phyloP scores from a whole-genome alignment of 1,140 invertebrate genomes.

The Diprion similis region DNA sequence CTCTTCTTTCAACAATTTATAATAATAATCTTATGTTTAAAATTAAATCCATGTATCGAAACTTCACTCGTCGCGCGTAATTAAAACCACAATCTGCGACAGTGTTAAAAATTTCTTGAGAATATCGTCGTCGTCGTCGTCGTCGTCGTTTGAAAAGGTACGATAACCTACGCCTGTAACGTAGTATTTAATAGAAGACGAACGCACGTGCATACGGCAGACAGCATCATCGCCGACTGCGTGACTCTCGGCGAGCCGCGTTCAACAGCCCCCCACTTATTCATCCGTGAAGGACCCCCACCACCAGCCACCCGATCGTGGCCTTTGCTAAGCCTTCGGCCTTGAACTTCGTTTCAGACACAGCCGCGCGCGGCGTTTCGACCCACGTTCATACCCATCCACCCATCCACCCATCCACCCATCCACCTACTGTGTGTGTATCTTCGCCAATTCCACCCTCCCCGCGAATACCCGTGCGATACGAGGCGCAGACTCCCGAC shows the following conservation, averaged over 20 bases:
- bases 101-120: no score
- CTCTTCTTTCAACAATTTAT: no score
- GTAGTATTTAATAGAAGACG: constrained; percentile 3
- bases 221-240: constrained; percentile 67
- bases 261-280: constrained; percentile 61
- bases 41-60: no score
- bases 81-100: no score
- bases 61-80: no score
- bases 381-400: constrained; percentile 30
- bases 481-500: not conserved
- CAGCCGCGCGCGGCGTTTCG: constrained; percentile 53
- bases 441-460: constrained; percentile 5
- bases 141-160: no score
- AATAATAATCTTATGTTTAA: no score
- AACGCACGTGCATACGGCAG: constrained; percentile 56
- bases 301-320: constrained; percentile 47
- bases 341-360: constrained; percentile 76
- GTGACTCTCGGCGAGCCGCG: constrained; percentile 64
- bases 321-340: constrained; percentile 64
- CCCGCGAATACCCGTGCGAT: no score
- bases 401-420: constrained; percentile 49
- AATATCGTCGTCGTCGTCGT: no score
- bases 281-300: constrained; percentile 57
- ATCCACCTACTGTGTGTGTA: constrained; percentile 56
- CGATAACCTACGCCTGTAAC: no score